phyloP scores from a whole-genome alignment of 2,888 invertebrate genomes.

The Sinotaia quadrata region DNA sequence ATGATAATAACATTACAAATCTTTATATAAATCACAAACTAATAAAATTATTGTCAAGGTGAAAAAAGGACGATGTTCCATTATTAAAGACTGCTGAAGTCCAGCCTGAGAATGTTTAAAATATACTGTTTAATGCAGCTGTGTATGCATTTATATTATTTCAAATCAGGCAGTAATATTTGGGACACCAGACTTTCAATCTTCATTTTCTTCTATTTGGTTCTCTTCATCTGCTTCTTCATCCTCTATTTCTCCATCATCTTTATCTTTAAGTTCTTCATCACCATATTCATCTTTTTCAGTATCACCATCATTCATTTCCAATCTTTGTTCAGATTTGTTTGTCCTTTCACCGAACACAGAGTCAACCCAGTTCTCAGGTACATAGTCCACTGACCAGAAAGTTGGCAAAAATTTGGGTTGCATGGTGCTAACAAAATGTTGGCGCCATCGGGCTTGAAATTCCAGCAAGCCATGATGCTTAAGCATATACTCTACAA shows the following conservation, averaged over 20 bases:
- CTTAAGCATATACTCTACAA: conserved; percentile 68
- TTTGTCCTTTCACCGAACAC: not conserved
- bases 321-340: not conserved
- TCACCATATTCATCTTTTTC: not conserved
- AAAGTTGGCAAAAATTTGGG: conserved; percentile 81
- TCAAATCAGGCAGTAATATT: not conserved
- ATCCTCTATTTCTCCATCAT: not conserved
- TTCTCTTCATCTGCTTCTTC: not conserved
- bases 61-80: too few species aligned
- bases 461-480: conserved; percentile 78
- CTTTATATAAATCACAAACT: too few species aligned
- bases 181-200: not conserved
- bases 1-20: too few species aligned
- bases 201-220: not conserved
- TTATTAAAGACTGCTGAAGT: too few species aligned
- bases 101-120: too few species aligned
- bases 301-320: not conserved
- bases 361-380: conserved; percentile 35
- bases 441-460: conserved; percentile 83
- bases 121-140: too few species aligned
- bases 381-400: conserved; percentile 80
- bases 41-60: too few species aligned
- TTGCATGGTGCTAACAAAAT: conserved; percentile 82
- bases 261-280: not conserved
- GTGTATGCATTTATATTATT: too few species aligned